Conservation (phyloP, 2,113 vertebrate species). For the Pedetes capensis region DNA sequence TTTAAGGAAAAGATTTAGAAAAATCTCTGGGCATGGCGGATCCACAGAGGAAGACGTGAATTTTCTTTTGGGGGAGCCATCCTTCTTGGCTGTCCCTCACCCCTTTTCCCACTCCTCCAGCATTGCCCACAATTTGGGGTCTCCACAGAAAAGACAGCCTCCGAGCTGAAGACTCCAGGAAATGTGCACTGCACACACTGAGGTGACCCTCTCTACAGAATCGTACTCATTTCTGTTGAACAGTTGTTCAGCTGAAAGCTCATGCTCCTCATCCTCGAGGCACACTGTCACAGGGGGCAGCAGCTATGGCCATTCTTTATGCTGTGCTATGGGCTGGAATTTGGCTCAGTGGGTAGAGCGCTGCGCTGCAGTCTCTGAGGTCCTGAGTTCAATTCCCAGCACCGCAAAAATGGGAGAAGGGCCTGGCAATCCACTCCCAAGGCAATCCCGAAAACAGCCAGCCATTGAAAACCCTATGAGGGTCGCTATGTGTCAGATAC, state of each 20-base stretch:
- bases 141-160: neutral
- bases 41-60: neutral
- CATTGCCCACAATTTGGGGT: neutral
- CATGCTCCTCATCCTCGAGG: fast-evolving
- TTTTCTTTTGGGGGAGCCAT: neutral
- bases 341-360: too few species aligned
- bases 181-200: neutral
- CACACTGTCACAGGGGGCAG: neutral
- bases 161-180: neutral
- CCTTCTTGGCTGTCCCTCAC: neutral
- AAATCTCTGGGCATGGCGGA: neutral
- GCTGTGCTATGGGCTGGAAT: too few species aligned
- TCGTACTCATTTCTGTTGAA: neutral
- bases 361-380: too few species aligned
- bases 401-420: too few species aligned
- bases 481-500: too few species aligned
- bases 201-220: neutral
- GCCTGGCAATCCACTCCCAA: too few species aligned
- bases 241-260: neutral
- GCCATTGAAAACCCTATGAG: too few species aligned
- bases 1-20: too few species aligned
- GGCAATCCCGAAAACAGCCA: too few species aligned
- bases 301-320: neutral
- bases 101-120: neutral
- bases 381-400: too few species aligned